phyloP scores from a whole-genome alignment of 1,140 invertebrate species.

The Cephus cinctus region DNA sequence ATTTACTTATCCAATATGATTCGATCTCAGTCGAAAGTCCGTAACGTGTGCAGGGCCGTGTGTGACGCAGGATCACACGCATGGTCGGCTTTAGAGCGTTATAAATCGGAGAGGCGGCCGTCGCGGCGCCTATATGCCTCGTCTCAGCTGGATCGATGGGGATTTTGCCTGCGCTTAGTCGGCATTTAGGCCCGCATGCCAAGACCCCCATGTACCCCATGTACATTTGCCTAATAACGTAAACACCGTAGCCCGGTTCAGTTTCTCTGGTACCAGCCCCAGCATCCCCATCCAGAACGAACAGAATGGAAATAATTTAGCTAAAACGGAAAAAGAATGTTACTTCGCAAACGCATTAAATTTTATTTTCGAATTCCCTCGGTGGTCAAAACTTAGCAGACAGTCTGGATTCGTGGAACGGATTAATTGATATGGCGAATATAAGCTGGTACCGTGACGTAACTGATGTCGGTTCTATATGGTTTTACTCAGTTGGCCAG shows the following conservation, averaged over 20 bases:
- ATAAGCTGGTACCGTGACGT: no score
- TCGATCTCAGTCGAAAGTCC: not conserved
- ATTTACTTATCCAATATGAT: slow-evolving; percentile 10
- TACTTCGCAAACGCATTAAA: no score
- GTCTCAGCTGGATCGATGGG: slow-evolving; percentile 38
- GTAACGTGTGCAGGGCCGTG: slow-evolving; percentile 1
- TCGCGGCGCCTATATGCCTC: slow-evolving; percentile 40
- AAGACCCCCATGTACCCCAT: slow-evolving; percentile 27
- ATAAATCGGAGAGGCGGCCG: slow-evolving; percentile 44
- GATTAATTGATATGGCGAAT: no score
- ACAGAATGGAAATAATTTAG: no score
- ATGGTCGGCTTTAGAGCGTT: slow-evolving; percentile 44
- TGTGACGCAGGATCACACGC: slow-evolving; percentile 39
- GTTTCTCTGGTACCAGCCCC: no score
- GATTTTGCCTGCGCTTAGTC: slow-evolving; percentile 46
- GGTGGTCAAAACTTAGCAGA: no score
- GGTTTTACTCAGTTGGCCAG: no score
- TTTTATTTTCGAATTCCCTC: no score
- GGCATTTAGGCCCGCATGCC: slow-evolving; percentile 46
- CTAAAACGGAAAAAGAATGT: no score
- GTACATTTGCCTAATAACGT: slow-evolving; percentile 49
- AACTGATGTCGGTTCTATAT: slow-evolving; percentile 12
- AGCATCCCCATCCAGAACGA: slow-evolving; percentile 17
- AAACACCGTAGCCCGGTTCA: no score
- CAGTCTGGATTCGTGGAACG: no score